Percentiles rank a stretch among this genome's conserved stretches.
Conservation (phyloP, 1,140 invertebrate genomes). For the Drosophila lacertosa region DNA sequence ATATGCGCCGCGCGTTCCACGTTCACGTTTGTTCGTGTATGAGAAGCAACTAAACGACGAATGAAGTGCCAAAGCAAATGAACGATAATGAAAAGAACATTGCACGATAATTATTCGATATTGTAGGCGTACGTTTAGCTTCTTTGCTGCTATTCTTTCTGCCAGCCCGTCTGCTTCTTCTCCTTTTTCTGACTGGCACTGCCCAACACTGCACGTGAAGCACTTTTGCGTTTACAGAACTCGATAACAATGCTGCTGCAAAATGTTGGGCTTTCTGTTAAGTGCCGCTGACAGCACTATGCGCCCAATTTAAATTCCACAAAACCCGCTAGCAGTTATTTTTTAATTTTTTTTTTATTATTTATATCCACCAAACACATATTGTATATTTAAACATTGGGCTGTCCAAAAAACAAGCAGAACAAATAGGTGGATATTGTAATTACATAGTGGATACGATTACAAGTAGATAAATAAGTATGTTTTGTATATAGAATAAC, state of each 20-base stretch:
- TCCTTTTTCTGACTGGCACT: not conserved
- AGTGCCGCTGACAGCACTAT: not conserved
- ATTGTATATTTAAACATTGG: slow-evolving; percentile 35
- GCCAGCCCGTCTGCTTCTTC: slow-evolving; percentile 25
- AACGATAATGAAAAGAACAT: slow-evolving; percentile 56
- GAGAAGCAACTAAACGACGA: slow-evolving; percentile 52
- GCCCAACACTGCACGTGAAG: slow-evolving; percentile 15
- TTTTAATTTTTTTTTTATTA: not conserved
- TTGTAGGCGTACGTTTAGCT: slow-evolving; percentile 46
- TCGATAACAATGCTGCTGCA: slow-evolving; percentile 4
- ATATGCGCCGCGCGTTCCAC: slow-evolving; percentile 61
- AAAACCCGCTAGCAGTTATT: not conserved
- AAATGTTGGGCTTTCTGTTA: slow-evolving; percentile 3
- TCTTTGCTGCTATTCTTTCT: slow-evolving; percentile 35
- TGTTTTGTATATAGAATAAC: slow-evolving; percentile 41
- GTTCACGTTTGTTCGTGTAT: slow-evolving; percentile 56
- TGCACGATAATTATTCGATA: slow-evolving; percentile 58
- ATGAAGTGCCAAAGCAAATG: slow-evolving; percentile 46
- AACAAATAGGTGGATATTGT: slow-evolving; percentile 15
- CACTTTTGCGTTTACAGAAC: slow-evolving; percentile 15
- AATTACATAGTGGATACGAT: slow-evolving; percentile 33
- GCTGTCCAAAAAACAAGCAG: slow-evolving; percentile 17
- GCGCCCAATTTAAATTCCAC: not conserved
- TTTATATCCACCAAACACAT: slow-evolving; percentile 29
- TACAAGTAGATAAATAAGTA: slow-evolving; percentile 42